A percentile compares a stretch with the other conserved stretches of the same genome.
Evolutionary conservation across 2,888 invertebrate species (phyloP).

Genomic region (Tenthredo scrophulariae): DNA sequence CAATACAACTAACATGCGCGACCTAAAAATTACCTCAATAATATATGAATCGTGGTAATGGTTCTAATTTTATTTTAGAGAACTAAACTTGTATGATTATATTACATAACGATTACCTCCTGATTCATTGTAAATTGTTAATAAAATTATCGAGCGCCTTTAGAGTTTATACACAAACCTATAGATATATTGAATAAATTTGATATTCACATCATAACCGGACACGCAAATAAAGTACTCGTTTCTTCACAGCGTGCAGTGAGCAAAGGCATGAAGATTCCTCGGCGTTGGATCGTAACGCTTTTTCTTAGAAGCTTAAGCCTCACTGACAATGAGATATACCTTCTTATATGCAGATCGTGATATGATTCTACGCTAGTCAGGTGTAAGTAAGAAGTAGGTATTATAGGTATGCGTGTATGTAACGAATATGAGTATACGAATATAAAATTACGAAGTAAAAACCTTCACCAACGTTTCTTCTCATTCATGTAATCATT

Average conservation of each 20-base stretch:
- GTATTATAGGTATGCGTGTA: not conserved
- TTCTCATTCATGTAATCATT: not conserved
- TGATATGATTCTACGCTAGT: not conserved
- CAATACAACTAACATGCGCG: slow-evolving; percentile 16
- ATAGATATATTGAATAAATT: not conserved
- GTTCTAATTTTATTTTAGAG: slow-evolving; percentile 8
- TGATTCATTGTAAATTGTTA: not conserved
- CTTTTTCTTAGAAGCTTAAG: slow-evolving; percentile 20
- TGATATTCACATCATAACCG: not conserved
- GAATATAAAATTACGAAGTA: not conserved
- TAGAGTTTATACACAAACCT: not conserved
- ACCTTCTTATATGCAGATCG: slow-evolving; percentile 13
- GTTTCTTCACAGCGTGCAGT: not conserved
- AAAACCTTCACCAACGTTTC: not conserved
- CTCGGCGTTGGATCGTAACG: slow-evolving; percentile 26
- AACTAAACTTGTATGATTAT: not conserved
- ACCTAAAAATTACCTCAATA: slow-evolving; percentile 3
- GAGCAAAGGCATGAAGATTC: not conserved
- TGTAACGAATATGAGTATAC: not conserved
- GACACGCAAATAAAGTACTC: slow-evolving; percentile 9
- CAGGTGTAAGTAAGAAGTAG: slow-evolving; percentile 1
- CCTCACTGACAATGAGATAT: slow-evolving; percentile 8
- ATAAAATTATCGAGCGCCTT: not conserved
- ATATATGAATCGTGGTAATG: slow-evolving; percentile 1
- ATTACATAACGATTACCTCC: not conserved